Evolutionary conservation across 2,888 invertebrate species (phyloP), one percentile per base, ranked within the genome.

Genomic region (Drosophila greeni): DNA sequence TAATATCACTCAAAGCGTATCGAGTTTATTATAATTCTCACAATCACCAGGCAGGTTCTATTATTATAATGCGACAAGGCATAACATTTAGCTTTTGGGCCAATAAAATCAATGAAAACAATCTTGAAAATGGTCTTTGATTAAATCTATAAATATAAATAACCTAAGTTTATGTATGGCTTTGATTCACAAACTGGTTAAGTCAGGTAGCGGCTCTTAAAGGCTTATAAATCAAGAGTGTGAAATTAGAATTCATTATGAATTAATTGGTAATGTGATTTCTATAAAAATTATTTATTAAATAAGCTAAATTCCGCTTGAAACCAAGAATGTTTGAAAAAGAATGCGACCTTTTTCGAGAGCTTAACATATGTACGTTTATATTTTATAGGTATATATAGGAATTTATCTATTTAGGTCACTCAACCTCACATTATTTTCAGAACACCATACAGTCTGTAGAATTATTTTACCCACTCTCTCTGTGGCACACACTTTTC

Each of bases 21-120:
- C 31, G 18, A 16, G 24, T 20, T 53, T 18, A 23, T 40, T 60
- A 34, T 51, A 33, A 45, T 58, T 64, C 14, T 39, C 62, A 65
- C 45, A 45, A 45, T 45, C 29, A 29, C 18, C 45, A 14, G 5
- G 18, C 43, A 33, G 36, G 55, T 66, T 70, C 37, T 39, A n/a
- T 31, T 39, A n/a, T 23, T 36, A 59, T 31, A 52, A 47, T 37
- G 7, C 31, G n/a, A 16, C 12, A 26, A 43, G 24, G 12, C 16
- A 37, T 45, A 56, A 29, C 20, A 47, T 52, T 18, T 45, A 42
- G 12, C 58, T 48, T 14, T 16, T 18, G 37, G 12, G 26, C 40
- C 18, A 52, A 68, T 59, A 53, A 59, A 66, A 59, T 33, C 33
- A 42, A 40, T 59, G 26, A 3, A 58, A 68, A 53, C 40, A 34